Evolutionary conservation across 2,888 invertebrate genomes (phyloP).

Genomic region (Leptura quadrifasciata): DNA sequence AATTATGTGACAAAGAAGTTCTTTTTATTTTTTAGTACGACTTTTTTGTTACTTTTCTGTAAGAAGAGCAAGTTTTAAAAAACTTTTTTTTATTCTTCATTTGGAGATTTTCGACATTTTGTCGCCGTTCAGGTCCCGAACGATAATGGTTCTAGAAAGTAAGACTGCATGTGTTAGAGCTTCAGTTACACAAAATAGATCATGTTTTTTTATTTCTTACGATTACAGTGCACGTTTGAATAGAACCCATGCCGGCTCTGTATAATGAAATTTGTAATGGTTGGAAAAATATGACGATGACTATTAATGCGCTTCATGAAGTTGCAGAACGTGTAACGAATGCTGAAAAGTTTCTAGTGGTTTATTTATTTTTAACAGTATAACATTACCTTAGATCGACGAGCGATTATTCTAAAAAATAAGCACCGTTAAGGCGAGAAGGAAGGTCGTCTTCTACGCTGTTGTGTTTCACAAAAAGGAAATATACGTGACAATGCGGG

Average conservation of each 20-base stretch:
- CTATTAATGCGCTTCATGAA: not conserved
- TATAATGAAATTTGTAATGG: not conserved
- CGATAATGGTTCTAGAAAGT: too few relatives aligned
- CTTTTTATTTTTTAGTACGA: too few relatives aligned
- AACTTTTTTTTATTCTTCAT: too few relatives aligned
- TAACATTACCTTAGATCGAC: not conserved
- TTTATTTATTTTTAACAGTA: not conserved
- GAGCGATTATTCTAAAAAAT: constrained; percentile 1
- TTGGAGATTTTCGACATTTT: too few relatives aligned
- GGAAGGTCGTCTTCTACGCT: constrained; percentile 26
- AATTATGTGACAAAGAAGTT: too few relatives aligned
- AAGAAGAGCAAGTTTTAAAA: too few relatives aligned
- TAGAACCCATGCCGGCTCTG: not conserved
- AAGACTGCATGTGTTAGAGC: too few relatives aligned
- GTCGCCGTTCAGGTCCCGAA: too few relatives aligned
- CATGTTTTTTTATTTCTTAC: too few relatives aligned
- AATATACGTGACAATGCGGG: constrained; percentile 22
- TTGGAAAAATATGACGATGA: not conserved
- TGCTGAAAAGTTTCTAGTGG: not conserved
- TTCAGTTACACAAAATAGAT: too few relatives aligned
- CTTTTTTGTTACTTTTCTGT: too few relatives aligned
- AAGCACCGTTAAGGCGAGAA: constrained; percentile 9
- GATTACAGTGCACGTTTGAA: too few relatives aligned
- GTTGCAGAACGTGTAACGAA: not conserved
- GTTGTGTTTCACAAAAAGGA: constrained; percentile 14